Percentiles rank a stretch among this genome's conserved stretches.
Evolutionary conservation across 2,888 invertebrate genomes (phyloP).

Genomic region (Platycnemis pennipes): DNA sequence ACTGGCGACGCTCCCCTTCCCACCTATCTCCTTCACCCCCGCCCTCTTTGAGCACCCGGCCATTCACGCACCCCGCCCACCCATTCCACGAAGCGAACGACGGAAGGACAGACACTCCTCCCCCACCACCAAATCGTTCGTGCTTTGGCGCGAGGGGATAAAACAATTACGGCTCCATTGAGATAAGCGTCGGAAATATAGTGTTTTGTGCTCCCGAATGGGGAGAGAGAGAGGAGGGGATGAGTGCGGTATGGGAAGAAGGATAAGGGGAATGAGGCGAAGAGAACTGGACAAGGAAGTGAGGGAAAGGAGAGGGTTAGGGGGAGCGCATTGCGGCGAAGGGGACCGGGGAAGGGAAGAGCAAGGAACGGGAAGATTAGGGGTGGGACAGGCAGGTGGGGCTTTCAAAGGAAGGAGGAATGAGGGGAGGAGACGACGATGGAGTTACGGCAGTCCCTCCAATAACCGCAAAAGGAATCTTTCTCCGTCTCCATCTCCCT

Average conservation of each 20-base stretch:
- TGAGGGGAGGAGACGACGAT: neutral
- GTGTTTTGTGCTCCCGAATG: neutral
- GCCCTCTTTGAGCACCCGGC: neutral
- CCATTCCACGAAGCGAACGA: neutral
- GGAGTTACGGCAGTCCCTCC: constrained; percentile 2
- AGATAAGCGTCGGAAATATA: constrained; percentile 27
- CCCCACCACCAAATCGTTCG: neutral
- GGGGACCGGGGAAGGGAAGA: neutral
- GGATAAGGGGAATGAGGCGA: too few relatives aligned
- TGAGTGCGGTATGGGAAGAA: neutral
- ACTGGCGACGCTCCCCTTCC: neutral
- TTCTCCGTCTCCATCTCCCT: neutral
- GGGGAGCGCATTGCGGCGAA: neutral
- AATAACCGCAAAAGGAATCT: constrained; percentile 19
- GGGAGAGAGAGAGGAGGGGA: neutral
- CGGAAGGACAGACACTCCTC: neutral
- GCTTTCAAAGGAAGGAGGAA: neutral
- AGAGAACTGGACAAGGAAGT: neutral
- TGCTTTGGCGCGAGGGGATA: constrained; percentile 24
- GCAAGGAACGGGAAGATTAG: too few relatives aligned
- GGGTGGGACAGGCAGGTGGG: constrained; percentile 30
- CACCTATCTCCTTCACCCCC: neutral
- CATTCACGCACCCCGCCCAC: constrained; percentile 19
- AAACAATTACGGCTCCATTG: constrained; percentile 54
- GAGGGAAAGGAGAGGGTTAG: neutral